Evolutionary conservation across 2,888 invertebrate genomes (phyloP).

Genomic region (Panorpa germanica): DNA sequence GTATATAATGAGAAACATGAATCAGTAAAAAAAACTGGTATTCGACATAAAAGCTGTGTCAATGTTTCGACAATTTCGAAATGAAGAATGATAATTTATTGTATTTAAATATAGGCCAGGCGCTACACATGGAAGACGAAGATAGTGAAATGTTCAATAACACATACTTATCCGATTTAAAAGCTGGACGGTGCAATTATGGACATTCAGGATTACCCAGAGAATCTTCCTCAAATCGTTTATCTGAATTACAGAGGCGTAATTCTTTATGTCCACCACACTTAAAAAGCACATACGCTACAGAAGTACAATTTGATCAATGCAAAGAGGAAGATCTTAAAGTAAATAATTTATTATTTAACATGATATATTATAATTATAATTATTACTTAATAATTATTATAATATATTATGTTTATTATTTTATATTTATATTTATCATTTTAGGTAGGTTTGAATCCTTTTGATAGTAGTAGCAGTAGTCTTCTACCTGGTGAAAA

Average conservation of each 20-base stretch:
- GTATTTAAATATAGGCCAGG: no score
- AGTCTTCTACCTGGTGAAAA: conserved; percentile 25
- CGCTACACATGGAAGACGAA: conserved; percentile 64
- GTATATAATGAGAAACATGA: no score
- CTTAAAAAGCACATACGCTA: conserved; percentile 67
- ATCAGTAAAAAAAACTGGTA: no score
- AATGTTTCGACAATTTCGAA: no score
- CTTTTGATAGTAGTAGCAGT: conserved; percentile 22
- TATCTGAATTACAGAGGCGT: conserved; percentile 56
- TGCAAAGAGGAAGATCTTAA: conserved; percentile 47
- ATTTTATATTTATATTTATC: conserved; percentile 6
- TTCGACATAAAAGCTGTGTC: no score
- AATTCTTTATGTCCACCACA: conserved; percentile 75
- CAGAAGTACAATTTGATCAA: conserved; percentile 46
- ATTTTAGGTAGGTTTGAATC: conserved; percentile 18
- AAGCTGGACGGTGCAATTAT: conserved; percentile 31
- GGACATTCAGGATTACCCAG: conserved; percentile 12
- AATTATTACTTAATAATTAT: background rate
- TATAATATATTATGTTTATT: conserved; percentile 6
- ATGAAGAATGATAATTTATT: no score
- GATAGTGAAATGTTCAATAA: conserved; percentile 72
- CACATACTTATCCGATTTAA: conserved; percentile 49
- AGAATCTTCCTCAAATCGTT: conserved; percentile 16
- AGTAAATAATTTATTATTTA: conserved; percentile 24
- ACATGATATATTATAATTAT: background rate